phyloP scores from a whole-genome alignment of 2,888 invertebrate genomes.

The Ommatoiulus sabulosus region DNA sequence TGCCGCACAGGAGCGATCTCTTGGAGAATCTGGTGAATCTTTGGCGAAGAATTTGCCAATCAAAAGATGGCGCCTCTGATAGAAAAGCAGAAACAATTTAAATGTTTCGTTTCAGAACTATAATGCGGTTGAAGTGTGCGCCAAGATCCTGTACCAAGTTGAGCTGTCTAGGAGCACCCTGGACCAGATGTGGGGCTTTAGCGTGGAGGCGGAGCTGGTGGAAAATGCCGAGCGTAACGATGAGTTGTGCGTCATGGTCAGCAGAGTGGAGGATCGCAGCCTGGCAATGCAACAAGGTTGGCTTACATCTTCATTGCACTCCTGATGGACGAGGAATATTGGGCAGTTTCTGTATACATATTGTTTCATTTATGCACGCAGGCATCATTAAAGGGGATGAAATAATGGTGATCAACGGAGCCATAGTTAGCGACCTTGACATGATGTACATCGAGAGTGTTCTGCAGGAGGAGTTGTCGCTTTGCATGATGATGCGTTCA shows the following conservation, averaged over 20 bases:
- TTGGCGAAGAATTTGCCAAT: background rate
- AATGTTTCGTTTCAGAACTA: slow-evolving; percentile 77
- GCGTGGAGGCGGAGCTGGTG: slow-evolving; percentile 95
- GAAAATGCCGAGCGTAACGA: slow-evolving; percentile 96
- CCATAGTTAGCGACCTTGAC: slow-evolving; percentile 97
- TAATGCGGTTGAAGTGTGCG: slow-evolving; percentile 95
- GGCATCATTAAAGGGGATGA: slow-evolving; percentile 98
- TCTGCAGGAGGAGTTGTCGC: slow-evolving; percentile 90
- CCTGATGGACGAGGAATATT: background rate
- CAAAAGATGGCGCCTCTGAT: background rate
- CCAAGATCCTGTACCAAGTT: slow-evolving; percentile 96
- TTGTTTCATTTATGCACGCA: slow-evolving; percentile 66
- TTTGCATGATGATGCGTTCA: slow-evolving; percentile 97
- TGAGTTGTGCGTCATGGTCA: slow-evolving; percentile 96
- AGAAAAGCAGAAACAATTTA: no score
- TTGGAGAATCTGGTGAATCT: slow-evolving; percentile 93
- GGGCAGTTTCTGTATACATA: background rate
- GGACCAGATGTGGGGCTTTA: slow-evolving; percentile 98
- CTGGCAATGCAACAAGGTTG: slow-evolving; percentile 96
- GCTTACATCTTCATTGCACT: background rate
- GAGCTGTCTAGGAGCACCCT: slow-evolving; percentile 89
- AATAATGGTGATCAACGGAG: slow-evolving; percentile 98
- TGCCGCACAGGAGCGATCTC: slow-evolving; percentile 92
- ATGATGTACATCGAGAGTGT: slow-evolving; percentile 99
- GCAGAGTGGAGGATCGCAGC: slow-evolving; percentile 94